Evolutionary conservation across 2,888 invertebrate genomes (phyloP), one percentile per base, ranked within the genome.

Genomic region (Cartodere bifasciata): DNA sequence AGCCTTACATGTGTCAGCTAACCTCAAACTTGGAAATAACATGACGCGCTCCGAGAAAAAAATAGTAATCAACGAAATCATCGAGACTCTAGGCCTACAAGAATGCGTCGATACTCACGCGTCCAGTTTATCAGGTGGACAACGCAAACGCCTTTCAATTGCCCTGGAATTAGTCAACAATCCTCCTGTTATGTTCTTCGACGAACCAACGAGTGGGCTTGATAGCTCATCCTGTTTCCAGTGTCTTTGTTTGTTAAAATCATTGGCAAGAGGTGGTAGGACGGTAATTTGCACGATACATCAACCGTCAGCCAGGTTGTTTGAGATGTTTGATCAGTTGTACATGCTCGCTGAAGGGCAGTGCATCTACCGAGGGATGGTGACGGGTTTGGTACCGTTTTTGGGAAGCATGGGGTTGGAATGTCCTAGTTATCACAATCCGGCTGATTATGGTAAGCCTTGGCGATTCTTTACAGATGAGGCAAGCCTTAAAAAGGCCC

Each of bases 131-230:
- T 90, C 90, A 4, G 91, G 91, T 12, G 91, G 91, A 0, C 91
- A 92, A 63, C 70, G 86, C 40, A 92, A 92, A 58, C 70, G 91
- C 34, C 65, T 91, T 38, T 88, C 90, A 4, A 90, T 92, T 50
- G 91, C 90, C 31, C 63, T 88, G 53, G 91, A 92, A 62, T 68
- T 92, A 56, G 90, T 92, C 28, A 91, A 91, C 62, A 91, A 92
- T 64, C 92, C 94, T 13, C 92, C 92, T 40, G 86, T 94, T 37
- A 92, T 94, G 90, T 94, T 92, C 62, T 91, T 94, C 54, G 92
- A 94, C 52, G 92, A 94, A 59, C 92, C 92, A 2, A 84, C 83
- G 22, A 81, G 90, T 49, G 94, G 94, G 11, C 64, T 94, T 58
- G 94, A 94, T 57, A 91, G 90, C 56, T 86, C 90, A 20, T 85